Conservation (phyloP, 1,140 invertebrate genomes). For the Kradibia gibbosae region DNA sequence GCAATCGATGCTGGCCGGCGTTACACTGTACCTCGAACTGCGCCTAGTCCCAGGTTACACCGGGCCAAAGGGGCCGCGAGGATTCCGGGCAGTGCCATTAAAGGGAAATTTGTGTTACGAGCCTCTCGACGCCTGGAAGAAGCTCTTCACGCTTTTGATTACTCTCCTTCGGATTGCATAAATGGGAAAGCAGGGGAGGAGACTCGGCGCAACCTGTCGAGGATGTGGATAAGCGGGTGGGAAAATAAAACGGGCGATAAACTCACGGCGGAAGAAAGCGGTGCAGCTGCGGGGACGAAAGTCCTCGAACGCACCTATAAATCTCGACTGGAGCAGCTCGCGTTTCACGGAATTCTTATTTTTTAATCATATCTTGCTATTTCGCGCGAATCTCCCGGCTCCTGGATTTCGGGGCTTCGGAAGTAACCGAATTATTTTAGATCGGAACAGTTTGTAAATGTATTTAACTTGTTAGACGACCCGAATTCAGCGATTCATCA, state of each 20-base stretch:
- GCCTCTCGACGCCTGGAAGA: not conserved
- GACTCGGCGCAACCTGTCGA: conserved; percentile 10
- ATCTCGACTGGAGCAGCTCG: not conserved
- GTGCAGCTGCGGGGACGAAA: not conserved
- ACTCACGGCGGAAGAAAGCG: conserved; percentile 15
- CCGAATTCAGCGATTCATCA: not conserved
- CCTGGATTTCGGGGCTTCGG: not conserved
- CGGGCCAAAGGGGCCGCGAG: too few relatives aligned
- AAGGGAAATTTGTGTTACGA: conserved; percentile 36
- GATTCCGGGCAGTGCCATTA: conserved; percentile 19
- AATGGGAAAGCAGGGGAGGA: not conserved
- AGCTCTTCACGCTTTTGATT: not conserved
- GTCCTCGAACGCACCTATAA: not conserved
- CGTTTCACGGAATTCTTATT: not conserved
- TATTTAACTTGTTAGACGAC: not conserved
- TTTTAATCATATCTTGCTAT: conserved; percentile 4
- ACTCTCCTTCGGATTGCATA: not conserved
- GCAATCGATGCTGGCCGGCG: not conserved
- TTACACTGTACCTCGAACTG: too few relatives aligned
- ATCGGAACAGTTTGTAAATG: not conserved
- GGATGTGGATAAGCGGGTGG: conserved; percentile 32
- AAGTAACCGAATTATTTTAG: not conserved
- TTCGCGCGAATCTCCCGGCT: not conserved
- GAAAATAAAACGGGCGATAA: conserved; percentile 42
- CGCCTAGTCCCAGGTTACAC: too few relatives aligned